Percentiles rank a stretch among this genome's conserved stretches.
Conservation (phyloP, 2,888 invertebrate species). For the Cataglyphis livida region DNA sequence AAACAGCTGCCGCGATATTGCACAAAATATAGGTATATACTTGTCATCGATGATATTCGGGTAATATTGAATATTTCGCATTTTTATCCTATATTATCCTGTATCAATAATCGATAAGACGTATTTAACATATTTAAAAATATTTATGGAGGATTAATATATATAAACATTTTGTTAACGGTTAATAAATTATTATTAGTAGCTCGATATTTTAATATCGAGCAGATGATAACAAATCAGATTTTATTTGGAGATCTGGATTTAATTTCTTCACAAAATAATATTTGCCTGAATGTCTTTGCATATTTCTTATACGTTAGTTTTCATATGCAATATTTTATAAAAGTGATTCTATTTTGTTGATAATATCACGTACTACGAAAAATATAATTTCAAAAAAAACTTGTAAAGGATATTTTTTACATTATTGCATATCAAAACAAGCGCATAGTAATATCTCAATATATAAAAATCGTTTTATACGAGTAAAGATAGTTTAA, state of each 20-base stretch:
- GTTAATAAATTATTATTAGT: too few relatives aligned
- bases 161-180: too few relatives aligned
- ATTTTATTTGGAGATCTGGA: too few relatives aligned
- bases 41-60: conserved; percentile 12
- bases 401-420: not conserved
- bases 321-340: too few relatives aligned
- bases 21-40: not conserved
- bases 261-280: not conserved
- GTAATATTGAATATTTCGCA: not conserved
- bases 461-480: not conserved
- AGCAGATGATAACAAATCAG: too few relatives aligned
- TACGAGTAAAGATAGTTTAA: not conserved
- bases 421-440: not conserved
- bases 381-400: not conserved
- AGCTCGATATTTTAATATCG: too few relatives aligned
- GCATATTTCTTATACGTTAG: not conserved
- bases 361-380: not conserved
- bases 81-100: not conserved
- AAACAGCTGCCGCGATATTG: conserved; percentile 34
- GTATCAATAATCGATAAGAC: not conserved
- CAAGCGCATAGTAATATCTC: not conserved
- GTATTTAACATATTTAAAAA: not conserved
- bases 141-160: not conserved
- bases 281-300: not conserved
- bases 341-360: not conserved